phyloP scores from a whole-genome alignment of 2,888 invertebrate species.

The Argyra leucocephala region DNA sequence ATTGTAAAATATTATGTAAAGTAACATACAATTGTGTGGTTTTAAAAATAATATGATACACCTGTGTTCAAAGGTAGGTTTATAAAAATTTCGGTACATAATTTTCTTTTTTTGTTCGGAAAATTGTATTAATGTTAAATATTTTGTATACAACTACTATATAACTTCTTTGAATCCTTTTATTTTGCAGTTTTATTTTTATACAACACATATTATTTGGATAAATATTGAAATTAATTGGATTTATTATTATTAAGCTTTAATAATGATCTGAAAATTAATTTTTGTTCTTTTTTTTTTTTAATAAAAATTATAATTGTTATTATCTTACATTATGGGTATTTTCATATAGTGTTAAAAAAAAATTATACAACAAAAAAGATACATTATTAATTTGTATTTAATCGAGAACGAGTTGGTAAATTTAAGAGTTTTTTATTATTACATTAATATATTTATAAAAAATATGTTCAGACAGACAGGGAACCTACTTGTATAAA shows the following conservation, averaged over 20 bases:
- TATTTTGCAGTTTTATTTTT: too few relatives aligned
- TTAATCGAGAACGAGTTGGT: background rate
- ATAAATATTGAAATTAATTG: slow-evolving; percentile 1
- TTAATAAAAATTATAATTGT: too few relatives aligned
- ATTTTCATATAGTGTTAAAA: too few relatives aligned
- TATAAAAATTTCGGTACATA: too few relatives aligned
- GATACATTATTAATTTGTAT: background rate
- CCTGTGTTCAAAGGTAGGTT: background rate
- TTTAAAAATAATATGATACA: background rate
- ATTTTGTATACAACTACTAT: too few relatives aligned
- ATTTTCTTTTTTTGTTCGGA: too few relatives aligned
- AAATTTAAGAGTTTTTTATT: background rate
- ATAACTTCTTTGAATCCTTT: too few relatives aligned
- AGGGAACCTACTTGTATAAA: background rate
- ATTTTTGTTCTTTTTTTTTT: too few relatives aligned
- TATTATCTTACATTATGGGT: too few relatives aligned
- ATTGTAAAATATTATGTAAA: too few relatives aligned
- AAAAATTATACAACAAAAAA: background rate
- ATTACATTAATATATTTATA: background rate
- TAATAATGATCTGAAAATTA: background rate
- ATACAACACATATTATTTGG: background rate
- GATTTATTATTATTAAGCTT: background rate
- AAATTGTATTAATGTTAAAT: too few relatives aligned
- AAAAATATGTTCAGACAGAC: background rate
- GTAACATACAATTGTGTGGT: background rate